Conservation (phyloP, 2,797 vertebrate genomes). For the Clarias laeviceps region DNA sequence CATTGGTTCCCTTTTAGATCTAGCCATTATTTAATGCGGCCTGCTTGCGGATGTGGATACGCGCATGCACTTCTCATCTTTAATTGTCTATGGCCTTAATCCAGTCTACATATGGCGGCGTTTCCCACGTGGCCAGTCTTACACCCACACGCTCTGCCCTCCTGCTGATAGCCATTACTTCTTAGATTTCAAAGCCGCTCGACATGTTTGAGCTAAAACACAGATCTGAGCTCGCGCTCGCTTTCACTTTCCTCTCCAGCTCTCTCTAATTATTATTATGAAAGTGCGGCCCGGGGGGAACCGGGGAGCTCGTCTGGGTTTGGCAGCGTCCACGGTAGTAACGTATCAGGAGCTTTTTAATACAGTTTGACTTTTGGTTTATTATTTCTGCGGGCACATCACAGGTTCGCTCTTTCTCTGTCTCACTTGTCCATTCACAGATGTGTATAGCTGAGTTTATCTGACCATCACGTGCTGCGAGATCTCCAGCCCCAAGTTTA, state of each 20-base stretch:
- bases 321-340: conserved; percentile 64
- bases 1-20: not conserved
- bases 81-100: conserved; percentile 49
- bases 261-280: conserved; percentile 74
- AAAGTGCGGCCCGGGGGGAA: conserved; percentile 61
- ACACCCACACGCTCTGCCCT: conserved; percentile 49
- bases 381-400: conserved; percentile 69
- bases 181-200: conserved; percentile 68
- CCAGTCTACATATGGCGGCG: conserved; percentile 48
- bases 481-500: conserved; percentile 5
- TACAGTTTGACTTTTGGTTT: conserved; percentile 71
- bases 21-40: not conserved
- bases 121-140: conserved; percentile 34
- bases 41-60: conserved; percentile 20
- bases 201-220: conserved; percentile 68
- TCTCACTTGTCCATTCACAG: conserved; percentile 42
- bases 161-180: conserved; percentile 70
- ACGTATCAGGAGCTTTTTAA: conserved; percentile 63
- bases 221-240: conserved; percentile 62
- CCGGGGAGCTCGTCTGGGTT: conserved; percentile 59
- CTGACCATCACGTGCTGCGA: conserved; percentile 20
- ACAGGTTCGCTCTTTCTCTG: conserved; percentile 61
- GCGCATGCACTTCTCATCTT: conserved; percentile 35
- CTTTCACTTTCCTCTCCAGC: conserved; percentile 52
- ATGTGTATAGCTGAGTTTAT: conserved; percentile 40